Conservation (phyloP, 2,113 vertebrate species). For the Tachysurus vachellii region DNA sequence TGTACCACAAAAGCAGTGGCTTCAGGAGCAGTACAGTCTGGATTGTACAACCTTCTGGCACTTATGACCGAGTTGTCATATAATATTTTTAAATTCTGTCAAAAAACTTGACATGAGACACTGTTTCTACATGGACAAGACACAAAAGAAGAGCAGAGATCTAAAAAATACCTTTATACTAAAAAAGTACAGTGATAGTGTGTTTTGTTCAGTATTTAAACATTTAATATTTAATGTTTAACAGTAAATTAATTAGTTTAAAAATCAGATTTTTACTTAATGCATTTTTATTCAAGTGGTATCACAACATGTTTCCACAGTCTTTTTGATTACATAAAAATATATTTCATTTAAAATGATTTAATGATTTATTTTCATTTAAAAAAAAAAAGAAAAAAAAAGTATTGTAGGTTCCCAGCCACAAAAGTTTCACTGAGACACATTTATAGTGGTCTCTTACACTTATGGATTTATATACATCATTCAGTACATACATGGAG, state of each 20-base stretch:
- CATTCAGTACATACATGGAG: not conserved
- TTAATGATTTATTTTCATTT: too few species aligned
- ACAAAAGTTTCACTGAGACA: constrained; percentile 13
- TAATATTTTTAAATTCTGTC: too few species aligned
- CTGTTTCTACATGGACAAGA: too few species aligned
- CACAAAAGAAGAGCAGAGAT: not conserved
- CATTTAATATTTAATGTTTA: not conserved
- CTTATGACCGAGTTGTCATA: not conserved
- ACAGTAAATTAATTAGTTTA: not conserved
- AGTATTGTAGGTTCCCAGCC: constrained; percentile 22
- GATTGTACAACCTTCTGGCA: not conserved
- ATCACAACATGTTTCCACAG: constrained; percentile 35
- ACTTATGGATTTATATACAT: not conserved
- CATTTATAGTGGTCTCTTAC: constrained; percentile 34
- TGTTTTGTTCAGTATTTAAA: not conserved
- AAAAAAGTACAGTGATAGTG: not conserved
- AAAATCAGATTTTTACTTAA: not conserved
- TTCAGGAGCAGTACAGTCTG: not conserved
- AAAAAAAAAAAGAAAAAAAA: not conserved
- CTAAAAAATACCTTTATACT: not conserved
- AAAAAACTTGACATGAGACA: too few species aligned
- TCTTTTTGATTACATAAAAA: constrained; percentile 31
- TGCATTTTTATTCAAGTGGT: constrained; percentile 39
- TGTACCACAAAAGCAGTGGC: not conserved
- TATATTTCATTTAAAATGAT: not conserved